Base-by-base conservation (phyloP, 1,140 invertebrate species). In the Aleiodes sp. region DNA sequence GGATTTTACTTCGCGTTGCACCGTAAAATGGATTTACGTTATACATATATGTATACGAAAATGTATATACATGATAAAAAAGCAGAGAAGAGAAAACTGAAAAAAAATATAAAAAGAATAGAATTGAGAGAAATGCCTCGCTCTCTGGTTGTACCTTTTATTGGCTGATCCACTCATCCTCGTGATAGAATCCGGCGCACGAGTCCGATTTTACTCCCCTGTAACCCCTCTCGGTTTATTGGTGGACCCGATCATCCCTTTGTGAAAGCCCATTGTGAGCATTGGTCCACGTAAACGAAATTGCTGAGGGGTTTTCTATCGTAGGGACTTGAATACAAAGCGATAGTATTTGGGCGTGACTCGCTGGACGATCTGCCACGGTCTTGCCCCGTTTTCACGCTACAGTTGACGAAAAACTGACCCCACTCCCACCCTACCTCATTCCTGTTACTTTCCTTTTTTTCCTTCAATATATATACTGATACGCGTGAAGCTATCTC, bases 271-370 rank as follows among this genome's bases (percentile, higher is more conserved):
- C 41, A 78, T 78, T 79, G 76, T 77, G 75, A 77, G 73, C 82
- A 82, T 79, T 76, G 77, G 78, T 78, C 78, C 81, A 81, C 75
- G 75, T 80, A 79, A 82, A 79, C 76, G 74, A 79, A 85, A 82
- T 79, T 81, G 78, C 79, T 75, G 73, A 75, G 75, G 79, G 78
- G 73, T 71, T 56, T 68, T 41, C 37, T 26, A 69, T 69, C 66
- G 19, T 62, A 68, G 69, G 60, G 59, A 78, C 72, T 37, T 70
- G 76, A 80, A 79, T 80, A 83, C 81, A 84, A 84, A 78, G 78
- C 75, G 70, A 80, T 76, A 79, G 78, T 78, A 79, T 81, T 82
- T 78, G 78, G 80, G 82, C 80, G 82, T 83, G 82, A 85, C 82
- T 80, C 74, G 33, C 71, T 37, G 73, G 67, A 70, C 75, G 75